A percentile compares a stretch with the other conserved stretches of the same genome.
These are phyloP conservation scores for Choristoneura rosaceana DNA, from an alignment of 2,888 invertebrate species.

Conservation along the genomic window DNA sequence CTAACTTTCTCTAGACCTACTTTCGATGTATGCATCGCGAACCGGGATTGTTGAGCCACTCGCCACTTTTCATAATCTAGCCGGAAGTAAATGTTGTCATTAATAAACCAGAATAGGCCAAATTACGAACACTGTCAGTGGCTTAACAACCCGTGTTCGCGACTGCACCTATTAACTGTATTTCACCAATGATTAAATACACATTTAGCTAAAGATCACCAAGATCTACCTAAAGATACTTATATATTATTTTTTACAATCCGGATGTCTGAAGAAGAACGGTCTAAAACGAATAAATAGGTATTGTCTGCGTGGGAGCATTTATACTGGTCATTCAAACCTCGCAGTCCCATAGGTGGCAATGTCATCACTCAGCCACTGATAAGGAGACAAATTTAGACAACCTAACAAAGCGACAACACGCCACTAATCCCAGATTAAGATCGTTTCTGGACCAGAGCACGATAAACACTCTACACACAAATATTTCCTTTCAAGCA, in stretches of 20 bases:
- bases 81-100: no score
- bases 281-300: conserved; percentile 44
- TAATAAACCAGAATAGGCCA: no score
- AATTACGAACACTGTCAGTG: no score
- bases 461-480: conserved; percentile 76
- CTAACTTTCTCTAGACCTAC: no score
- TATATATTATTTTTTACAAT: conserved; percentile 13
- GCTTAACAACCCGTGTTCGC: no score
- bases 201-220: neutral
- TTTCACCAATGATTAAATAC: no score
- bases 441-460: conserved; percentile 76
- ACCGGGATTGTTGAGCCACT: no score
- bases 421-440: conserved; percentile 76
- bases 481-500: conserved; percentile 63
- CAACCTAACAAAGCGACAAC: conserved; percentile 71
- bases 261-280: conserved; percentile 57
- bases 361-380: conserved; percentile 58
- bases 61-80: no score
- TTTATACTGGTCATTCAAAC: conserved; percentile 56
- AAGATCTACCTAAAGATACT: neutral
- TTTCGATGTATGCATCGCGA: no score
- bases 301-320: conserved; percentile 70
- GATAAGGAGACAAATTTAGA: conserved; percentile 56
- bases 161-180: no score
- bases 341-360: conserved; percentile 73